These are phyloP conservation scores for Neodiprion pinetum DNA, from an alignment of 1,140 invertebrate species.

Conservation along the genomic window DNA sequence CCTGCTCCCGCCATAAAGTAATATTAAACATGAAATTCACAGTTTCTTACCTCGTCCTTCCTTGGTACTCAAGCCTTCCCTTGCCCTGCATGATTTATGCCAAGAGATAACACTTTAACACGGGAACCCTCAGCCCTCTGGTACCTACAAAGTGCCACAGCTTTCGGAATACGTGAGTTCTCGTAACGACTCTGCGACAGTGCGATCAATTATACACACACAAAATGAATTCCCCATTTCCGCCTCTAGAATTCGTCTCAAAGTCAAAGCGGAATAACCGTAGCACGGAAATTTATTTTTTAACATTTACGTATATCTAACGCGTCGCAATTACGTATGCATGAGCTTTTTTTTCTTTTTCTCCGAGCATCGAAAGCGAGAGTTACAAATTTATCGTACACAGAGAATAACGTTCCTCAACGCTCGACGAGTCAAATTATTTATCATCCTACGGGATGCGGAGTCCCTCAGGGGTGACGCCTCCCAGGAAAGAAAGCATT, in stretches of 20 bases:
- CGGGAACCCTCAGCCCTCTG: background rate
- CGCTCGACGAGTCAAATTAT: constrained; percentile 46
- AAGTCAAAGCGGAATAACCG: too few species aligned
- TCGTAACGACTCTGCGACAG: background rate
- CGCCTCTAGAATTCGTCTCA: too few species aligned
- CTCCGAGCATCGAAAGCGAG: too few species aligned
- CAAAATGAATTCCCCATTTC: too few species aligned
- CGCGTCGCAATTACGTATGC: too few species aligned
- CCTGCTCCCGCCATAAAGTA: constrained; percentile 1
- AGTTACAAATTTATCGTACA: too few species aligned
- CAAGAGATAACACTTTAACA: background rate
- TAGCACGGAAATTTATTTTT: too few species aligned
- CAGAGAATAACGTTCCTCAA: constrained; percentile 42
- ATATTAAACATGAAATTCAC: constrained; percentile 8
- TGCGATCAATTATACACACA: background rate
- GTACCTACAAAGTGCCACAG: background rate
- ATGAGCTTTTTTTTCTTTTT: too few species aligned
- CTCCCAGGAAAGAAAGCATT: constrained; percentile 42
- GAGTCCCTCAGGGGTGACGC: constrained; percentile 27
- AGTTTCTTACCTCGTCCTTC: constrained; percentile 2
- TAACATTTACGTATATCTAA: too few species aligned
- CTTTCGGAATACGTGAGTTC: background rate
- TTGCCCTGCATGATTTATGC: background rate
- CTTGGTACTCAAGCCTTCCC: background rate
- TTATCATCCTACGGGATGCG: constrained; percentile 38